Evolutionary conservation across 2,888 invertebrate genomes (phyloP).

Genomic region (Elmis aenea): DNA sequence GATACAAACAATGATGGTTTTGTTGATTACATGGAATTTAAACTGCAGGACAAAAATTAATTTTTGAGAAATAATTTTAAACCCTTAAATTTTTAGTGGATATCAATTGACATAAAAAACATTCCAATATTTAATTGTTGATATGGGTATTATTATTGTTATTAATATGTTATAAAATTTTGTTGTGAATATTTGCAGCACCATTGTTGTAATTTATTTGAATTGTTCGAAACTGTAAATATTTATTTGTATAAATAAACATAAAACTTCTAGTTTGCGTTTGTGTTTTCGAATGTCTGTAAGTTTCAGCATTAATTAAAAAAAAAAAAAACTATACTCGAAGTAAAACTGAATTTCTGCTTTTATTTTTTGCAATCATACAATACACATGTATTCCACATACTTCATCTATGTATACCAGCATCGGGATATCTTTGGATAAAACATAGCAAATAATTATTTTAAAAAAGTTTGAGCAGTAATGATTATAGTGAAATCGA

Average conservation of each 20-base stretch:
- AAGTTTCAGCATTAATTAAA: too few species aligned
- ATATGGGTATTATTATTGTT: background rate
- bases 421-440: slow-evolving; percentile 34
- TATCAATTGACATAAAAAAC: background rate
- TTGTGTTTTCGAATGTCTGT: too few species aligned
- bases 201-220: slow-evolving; percentile 1
- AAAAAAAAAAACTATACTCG: too few species aligned
- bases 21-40: slow-evolving; percentile 63
- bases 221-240: too few species aligned
- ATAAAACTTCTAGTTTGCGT: too few species aligned
- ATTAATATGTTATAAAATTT: background rate
- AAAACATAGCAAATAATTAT: slow-evolving; percentile 30
- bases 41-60: slow-evolving; percentile 7
- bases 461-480: slow-evolving; percentile 26
- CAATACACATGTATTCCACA: slow-evolving; percentile 42
- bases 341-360: slow-evolving; percentile 42
- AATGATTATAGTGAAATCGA: slow-evolving; percentile 22
- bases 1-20: slow-evolving; percentile 72
- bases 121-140: background rate
- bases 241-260: too few species aligned
- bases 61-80: background rate
- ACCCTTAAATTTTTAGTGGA: background rate
- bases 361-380: slow-evolving; percentile 42
- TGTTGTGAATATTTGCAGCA: slow-evolving; percentile 1
- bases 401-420: slow-evolving; percentile 41